A percentile compares a stretch with the other conserved stretches of the same genome.
These are phyloP conservation scores for Protobothrops mucrosquamatus DNA, from an alignment of 2,113 vertebrate species.

Conservation along the genomic window DNA sequence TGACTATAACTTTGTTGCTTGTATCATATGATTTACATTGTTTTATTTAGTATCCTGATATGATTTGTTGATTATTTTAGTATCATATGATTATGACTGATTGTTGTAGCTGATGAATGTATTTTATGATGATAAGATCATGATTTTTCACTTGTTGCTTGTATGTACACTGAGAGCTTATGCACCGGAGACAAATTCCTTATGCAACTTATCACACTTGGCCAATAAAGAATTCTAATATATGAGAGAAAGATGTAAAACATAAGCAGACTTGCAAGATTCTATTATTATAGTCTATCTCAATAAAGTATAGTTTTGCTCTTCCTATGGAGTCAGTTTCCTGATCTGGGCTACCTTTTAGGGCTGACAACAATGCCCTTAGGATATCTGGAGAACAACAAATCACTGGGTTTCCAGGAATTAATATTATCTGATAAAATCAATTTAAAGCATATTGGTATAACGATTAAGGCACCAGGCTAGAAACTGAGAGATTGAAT, in stretches of 20 bases:
- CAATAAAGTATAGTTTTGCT: neutral
- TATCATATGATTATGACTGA: too few species aligned
- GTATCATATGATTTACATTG: too few species aligned
- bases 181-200: too few species aligned
- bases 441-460: neutral
- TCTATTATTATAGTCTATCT: neutral
- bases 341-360: neutral
- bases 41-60: too few species aligned
- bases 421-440: neutral
- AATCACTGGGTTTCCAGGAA: neutral
- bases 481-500: neutral
- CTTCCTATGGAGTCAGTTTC: neutral
- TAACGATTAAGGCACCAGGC: neutral
- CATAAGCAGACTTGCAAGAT: neutral
- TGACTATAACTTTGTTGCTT: too few species aligned
- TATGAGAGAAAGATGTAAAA: neutral
- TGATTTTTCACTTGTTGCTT: too few species aligned
- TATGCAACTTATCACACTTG: too few species aligned
- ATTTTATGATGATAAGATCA: too few species aligned
- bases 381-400: neutral
- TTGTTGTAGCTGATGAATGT: too few species aligned
- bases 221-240: too few species aligned
- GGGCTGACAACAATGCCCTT: neutral
- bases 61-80: too few species aligned
- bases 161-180: too few species aligned